Percentiles rank a stretch among this genome's conserved stretches.
phyloP scores from a whole-genome alignment of 1,140 invertebrate species.

The Drosophila pachea region DNA sequence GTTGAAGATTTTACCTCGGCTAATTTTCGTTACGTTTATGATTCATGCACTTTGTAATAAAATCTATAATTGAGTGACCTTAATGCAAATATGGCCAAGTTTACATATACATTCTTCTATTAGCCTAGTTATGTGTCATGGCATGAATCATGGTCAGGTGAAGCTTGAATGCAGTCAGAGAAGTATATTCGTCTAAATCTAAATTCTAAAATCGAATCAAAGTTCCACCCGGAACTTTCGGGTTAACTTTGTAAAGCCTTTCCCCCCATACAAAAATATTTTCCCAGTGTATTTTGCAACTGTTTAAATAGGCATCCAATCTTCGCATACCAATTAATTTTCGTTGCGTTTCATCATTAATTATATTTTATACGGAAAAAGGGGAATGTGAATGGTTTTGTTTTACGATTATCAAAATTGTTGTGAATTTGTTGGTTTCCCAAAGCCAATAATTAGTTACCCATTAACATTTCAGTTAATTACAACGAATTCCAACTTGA shows the following conservation, averaged over 20 bases:
- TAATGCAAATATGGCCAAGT: neutral
- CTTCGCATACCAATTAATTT: constrained; percentile 28
- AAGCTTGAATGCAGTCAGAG: neutral
- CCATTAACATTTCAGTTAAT: constrained; percentile 8
- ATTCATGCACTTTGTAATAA: neutral
- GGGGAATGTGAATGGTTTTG: constrained; percentile 24
- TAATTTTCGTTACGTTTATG: neutral
- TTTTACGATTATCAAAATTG: constrained; percentile 16
- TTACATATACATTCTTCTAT: neutral
- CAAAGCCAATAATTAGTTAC: neutral
- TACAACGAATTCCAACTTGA: neutral
- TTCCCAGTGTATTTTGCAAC: constrained; percentile 3
- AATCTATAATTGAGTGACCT: too few relatives aligned
- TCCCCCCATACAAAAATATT: neutral
- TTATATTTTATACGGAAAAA: constrained; percentile 5
- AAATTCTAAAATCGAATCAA: too few relatives aligned
- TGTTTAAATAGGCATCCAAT: constrained; percentile 4
- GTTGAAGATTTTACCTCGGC: neutral
- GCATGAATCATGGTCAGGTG: constrained; percentile 18
- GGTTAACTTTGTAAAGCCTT: neutral
- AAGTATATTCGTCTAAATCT: too few relatives aligned
- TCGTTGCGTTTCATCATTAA: constrained; percentile 22
- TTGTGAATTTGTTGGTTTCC: constrained; percentile 19
- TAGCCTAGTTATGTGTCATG: constrained; percentile 22
- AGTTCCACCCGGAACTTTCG: neutral